Evolutionary conservation across 1,140 invertebrate species (phyloP), one percentile per base, ranked within the genome.

Genomic region (Dendrolimus punctatus): DNA sequence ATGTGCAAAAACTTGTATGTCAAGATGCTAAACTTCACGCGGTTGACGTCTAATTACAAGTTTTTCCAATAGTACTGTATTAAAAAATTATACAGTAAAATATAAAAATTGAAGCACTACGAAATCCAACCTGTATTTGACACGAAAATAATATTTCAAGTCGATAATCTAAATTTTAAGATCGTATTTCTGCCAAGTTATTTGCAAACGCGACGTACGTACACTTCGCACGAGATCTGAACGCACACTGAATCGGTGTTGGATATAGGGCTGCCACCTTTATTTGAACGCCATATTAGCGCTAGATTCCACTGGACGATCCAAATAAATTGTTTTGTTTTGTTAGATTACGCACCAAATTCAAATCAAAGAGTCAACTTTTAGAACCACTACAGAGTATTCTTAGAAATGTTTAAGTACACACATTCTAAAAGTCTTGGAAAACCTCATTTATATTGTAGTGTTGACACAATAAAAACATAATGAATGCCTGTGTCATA

Each of bases 111-210:
- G 68, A 73, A 77, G 69, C 79, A 80, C 76, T 65, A 62, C 47
- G 51, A 46, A 57, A 61, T 66, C 74, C 66, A 68, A 78, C 80
- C 78, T 76, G 78, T 76, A 61, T 37, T 23, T 9, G 8, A 10
- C 55, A 64, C 57, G 40, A 51, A 54, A 59, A 40, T 52, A 50
- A 57, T 64, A 62, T 66, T 63, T 75, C n/a, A 43, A 46, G 40
- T 40, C 49, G 39, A 39, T 68, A 60, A 57, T 65, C 50, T 49
- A 57, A 60, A 68, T 69, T 58, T 60, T 64, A 63, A 63, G 68
- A 71, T 80, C 76, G 75, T 66, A 67, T 76, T 78, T 76, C 80
- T 60, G 61, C 62, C 77, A 76, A 73, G 80, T 74, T 58, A 39
- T 45, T 40, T 53, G 46, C 39, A 46, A 50, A 62, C 61, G 72